Base-by-base conservation (phyloP, 2,797 vertebrate species). In the Bucorvus abyssinicus region DNA sequence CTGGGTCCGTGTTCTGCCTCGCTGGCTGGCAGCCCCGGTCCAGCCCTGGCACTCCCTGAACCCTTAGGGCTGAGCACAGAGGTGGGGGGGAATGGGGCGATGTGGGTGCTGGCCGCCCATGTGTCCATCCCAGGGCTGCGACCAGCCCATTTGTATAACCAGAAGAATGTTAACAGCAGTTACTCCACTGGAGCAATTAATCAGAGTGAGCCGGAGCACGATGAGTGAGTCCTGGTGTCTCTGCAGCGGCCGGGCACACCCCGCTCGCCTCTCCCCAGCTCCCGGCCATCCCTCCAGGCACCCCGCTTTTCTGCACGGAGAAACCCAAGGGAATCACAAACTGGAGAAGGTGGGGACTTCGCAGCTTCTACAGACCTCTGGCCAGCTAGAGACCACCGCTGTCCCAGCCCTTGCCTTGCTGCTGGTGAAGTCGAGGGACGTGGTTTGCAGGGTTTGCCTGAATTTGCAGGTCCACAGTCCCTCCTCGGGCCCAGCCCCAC, bases 71-170 rank as follows among this genome's bases (percentile, higher is more conserved):
- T 10, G 52, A 45, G 42, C 6, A 1, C 0, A 27, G 7, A 22
- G 3, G n/a, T n/a, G n/a, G n/a, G 4, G 11, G 42, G 22, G 19
- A 52, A 14, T 0, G 0, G 53, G 68, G 11, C 1, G 15, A 44
- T 1, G 4, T 8, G 59, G 38, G n/a, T 29, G 34, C 34, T 9
- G 47, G 20, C 12, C 4, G 6, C 40, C 64, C 0, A 0, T 45
- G 77, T 50, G 40, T 20, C 78, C 12, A 0, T 7, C 80, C 71
- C 75, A 3, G 42, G 17, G 12, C 14, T 6, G 0, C 29, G 32
- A 4, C 10, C 49, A 32, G n/a, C 56, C 40, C 40, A 34, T 6
- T 0, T 21, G n/a, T 5, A 68, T 42, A 11, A 8, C 19, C 16
- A 50, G 45, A 20, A 49, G 71, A 9, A 4, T 42, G 47, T 19